Base-by-base conservation (phyloP, 1,140 invertebrate species). In the Frieseomelitta varia region DNA sequence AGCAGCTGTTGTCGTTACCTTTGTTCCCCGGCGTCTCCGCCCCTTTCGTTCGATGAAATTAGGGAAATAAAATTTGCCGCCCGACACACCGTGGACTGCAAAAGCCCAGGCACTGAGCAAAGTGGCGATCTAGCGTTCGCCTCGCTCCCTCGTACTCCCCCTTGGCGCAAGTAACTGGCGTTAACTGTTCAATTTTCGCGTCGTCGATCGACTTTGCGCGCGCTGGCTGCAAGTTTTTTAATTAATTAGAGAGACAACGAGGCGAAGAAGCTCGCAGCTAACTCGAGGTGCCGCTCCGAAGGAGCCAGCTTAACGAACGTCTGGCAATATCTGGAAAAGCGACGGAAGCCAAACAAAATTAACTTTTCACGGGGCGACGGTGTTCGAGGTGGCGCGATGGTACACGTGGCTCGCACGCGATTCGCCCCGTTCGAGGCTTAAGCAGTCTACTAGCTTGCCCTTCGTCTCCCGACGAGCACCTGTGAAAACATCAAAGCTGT, bases 401-500 rank as follows among this genome's bases (percentile, higher is more conserved):
- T 47, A 15, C 81, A 76, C 63, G 72, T 82, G 72, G 80, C 24
- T 12, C 30, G 34, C 73, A 61, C 72, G 81, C 65, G 63, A 67
- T 82, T 81, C 51, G 34, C 34, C 56, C 34, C 56, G n/a, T 4
- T 47, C 53, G 6, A 63, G 27, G 63, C 61, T 76, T 82, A 76
- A 76, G 63, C 24, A 3, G 14, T 21, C 30, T 30, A 47, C 30
- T 51, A 65, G 21, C 51, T n/a, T 30, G 27, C 8, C 24, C 11
- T n/a, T 34, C 51, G n/a, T 11, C 24, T 34, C 10, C 21, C 34
- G 58, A 17, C 11, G 30, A 53, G 69, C 80, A 86, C 75, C 86
- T 87, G 86, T 74, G 73, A 87, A 87, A 87, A 87, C 85, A 87
- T 87, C 75, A 74, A 61, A 81, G 77, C 39, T 47, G 56, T 65